phyloP scores from a whole-genome alignment of 2,797 vertebrate genomes.

The Falco peregrinus region DNA sequence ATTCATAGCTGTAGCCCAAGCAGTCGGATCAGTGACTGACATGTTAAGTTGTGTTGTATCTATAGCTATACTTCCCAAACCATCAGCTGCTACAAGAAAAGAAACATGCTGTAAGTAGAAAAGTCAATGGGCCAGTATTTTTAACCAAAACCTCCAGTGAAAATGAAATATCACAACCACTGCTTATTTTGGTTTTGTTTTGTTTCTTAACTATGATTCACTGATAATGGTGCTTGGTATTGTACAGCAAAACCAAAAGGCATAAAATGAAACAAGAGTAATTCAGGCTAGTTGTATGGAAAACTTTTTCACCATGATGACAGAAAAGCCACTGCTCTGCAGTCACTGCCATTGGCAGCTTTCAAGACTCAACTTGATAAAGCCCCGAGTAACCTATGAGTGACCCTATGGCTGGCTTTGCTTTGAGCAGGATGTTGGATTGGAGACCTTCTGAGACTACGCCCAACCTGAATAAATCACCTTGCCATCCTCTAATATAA shows the following conservation, averaged over 20 bases:
- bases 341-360: not conserved
- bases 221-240: not conserved
- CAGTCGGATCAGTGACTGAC: constrained; percentile 86
- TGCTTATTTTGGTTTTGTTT: not conserved
- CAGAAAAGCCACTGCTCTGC: not conserved
- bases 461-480: not conserved
- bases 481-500: not conserved
- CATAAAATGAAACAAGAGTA: not conserved
- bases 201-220: not conserved
- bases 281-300: not conserved
- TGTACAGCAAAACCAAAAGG: not conserved
- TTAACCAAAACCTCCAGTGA: not conserved
- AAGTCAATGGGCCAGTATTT: not conserved
- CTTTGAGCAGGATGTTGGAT: not conserved
- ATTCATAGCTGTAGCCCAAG: constrained; percentile 96
- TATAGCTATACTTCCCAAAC: constrained; percentile 84
- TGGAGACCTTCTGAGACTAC: not conserved
- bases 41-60: constrained; percentile 88
- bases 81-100: constrained; percentile 83
- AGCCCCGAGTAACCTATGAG: not conserved
- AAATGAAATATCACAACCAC: not conserved
- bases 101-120: constrained; percentile 10
- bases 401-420: not conserved
- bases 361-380: not conserved
- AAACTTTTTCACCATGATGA: not conserved